These are phyloP conservation scores for Scortum barcoo DNA, from an alignment of 2,113 vertebrate species.

Conservation along the genomic window DNA sequence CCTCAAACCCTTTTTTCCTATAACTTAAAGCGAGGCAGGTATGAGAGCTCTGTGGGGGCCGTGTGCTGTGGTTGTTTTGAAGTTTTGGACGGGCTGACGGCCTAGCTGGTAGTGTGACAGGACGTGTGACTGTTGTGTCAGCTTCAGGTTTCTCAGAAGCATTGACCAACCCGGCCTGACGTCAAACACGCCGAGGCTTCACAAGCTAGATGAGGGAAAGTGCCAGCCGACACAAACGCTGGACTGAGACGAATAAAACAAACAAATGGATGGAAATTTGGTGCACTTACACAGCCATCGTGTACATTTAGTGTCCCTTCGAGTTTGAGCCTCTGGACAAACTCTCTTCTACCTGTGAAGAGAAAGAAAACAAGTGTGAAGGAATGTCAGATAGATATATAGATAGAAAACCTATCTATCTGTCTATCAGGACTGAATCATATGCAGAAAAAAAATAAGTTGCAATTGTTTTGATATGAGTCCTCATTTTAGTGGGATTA, in stretches of 20 bases:
- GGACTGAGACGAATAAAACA: background rate
- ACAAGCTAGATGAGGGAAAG: conserved; percentile 7
- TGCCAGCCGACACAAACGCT: background rate
- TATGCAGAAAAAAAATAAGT: too few relatives aligned
- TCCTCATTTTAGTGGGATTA: too few relatives aligned
- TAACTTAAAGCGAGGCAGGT: background rate
- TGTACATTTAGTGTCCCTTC: conserved; percentile 96
- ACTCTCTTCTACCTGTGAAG: conserved; percentile 94
- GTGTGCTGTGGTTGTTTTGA: conserved; percentile 18
- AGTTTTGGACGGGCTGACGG: conserved; percentile 32
- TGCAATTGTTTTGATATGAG: too few relatives aligned
- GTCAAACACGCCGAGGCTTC: conserved; percentile 30
- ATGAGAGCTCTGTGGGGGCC: conserved; percentile 5
- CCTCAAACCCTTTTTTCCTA: background rate
- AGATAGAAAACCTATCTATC: too few relatives aligned
- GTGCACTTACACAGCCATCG: conserved; percentile 97
- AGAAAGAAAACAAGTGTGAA: conserved; percentile 32
- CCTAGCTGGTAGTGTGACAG: conserved; percentile 55
- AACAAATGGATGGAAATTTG: background rate
- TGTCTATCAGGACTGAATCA: too few relatives aligned
- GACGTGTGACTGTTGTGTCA: conserved; percentile 58
- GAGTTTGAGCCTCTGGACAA: conserved; percentile 98
- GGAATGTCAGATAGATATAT: too few relatives aligned
- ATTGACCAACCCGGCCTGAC: conserved; percentile 55
- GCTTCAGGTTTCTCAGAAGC: conserved; percentile 74